Evolutionary conservation across 2,113 vertebrate species (phyloP), one percentile per base, ranked within the genome.

Genomic region (Leucoraja erinaceus): DNA sequence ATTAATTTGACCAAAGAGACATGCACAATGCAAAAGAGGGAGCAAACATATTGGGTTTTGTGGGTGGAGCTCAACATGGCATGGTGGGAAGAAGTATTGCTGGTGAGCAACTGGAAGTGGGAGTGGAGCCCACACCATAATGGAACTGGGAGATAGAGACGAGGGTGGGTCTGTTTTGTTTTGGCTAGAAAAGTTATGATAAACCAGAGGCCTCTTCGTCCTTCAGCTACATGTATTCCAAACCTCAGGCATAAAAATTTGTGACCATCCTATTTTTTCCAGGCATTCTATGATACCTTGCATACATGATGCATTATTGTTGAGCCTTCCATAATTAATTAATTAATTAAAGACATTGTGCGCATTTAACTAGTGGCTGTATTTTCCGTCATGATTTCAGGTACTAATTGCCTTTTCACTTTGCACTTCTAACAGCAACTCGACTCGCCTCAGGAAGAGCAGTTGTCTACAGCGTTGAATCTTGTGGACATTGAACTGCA

Each of bases 371-470:
- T 31, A 14, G 20, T 4, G 54, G 25, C 81, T 14, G 25, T 4
- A 84, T 10, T 90, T 31, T 47, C 16, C 22, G 14, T 72, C 25
- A 3, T 91, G 38, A 72, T 16, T 47, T 10, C 38, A 72, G 38
- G 38, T 11, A 54, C 18, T 91, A 72, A 91, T 66, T 18, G 5
- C 22, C 9, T 56, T 79, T 94, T 94, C 94, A 90, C 93, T 90
- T 76, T 47, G 16, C 94, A 94, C 93, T 79, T 72, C 93, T 25
- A 94, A 84, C 93, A 99, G 98, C 98, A 99, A 93, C 95, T 99
- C 94, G 98, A 99, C 93, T 97, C 97, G 1, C 97, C 98, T 0
- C 98, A 99, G 31, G 98, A 99, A 95, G 98, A 99, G 93, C 95
- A 97, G 93, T 95, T 99, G 4, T 98, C 98, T 93, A 95, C 94